Base-by-base conservation (phyloP, 2,113 vertebrate species). In the Heptranchias perlo region DNA sequence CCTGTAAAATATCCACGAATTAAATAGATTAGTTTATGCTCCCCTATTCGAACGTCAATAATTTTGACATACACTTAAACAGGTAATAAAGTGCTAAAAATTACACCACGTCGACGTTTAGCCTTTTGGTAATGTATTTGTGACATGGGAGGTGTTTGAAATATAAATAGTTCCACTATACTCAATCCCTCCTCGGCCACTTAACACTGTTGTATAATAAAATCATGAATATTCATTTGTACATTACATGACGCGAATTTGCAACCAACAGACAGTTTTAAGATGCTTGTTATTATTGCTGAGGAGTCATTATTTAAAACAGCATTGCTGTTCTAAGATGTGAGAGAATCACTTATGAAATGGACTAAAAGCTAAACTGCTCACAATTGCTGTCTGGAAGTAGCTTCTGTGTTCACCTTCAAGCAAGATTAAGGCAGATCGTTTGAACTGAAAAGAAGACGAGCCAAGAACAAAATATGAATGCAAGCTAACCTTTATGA, bases 1-100 rank as follows among this genome's bases (percentile, higher is more conserved):
- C 94, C 94, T 95, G 94, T 28, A 95, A 95, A 95, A 95, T 73
- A 95, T 69, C 52, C 64, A 95, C 65, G 94, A 73, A 95, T 95
- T 95, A 73, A 95, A 95, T 13, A 95, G 94, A 95, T 95, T 95
- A 95, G 94, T 95, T 69, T 31, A 69, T 95, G 94, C 25, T 91
- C 52, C 52, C 49, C 47, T 69, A 52, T 49, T 69, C 52, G 44
- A 69, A 52, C 16, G 64, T 31, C 44, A 69, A 49, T 69, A 69
- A 69, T 52, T 69, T 52, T 69, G 64, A 69, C 64, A 94, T 25
- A 67, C 44, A 28, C 14, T 69, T 52, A 18, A 95, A 52, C 31
- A 67, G 25, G 25, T 67, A 49, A 67, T 95, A 49, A 94, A 94
- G 39, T 23, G 61, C 16, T 64, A 23, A 49, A 94, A 11, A 62